Base-by-base conservation (phyloP, 64 coral and sea anemone genomes). In the Stichodactyla mertensii region DNA sequence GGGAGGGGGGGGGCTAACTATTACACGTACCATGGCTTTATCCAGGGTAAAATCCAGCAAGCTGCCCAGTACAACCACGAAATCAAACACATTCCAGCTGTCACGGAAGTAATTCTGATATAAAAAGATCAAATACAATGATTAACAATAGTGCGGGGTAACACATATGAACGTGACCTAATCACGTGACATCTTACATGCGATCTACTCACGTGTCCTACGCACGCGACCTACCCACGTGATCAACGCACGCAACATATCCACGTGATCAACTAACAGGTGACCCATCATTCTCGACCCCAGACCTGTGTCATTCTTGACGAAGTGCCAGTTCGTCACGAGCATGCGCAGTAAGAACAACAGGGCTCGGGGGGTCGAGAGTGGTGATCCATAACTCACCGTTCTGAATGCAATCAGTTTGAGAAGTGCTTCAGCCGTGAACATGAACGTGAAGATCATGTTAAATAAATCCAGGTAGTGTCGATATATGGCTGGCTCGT, bases 71-170 rank as follows among this genome's bases (percentile, higher is more conserved):
- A 99, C 93, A 10, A 99, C 93, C 16, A 99, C 84, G 78, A 99
- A 99, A 52, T 99, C 97, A 88, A 99, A 99, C 18, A 99, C 71
- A 55, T 99, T 99, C 97, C 97, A 99, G 20, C 71, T 87, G 70
- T 99, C 97, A n/a, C 90, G 90, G 77, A 99, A 99, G 91, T 99
- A 99, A 51, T 94, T 99, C 97, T 99, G 61, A 74, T 80, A 60
- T 14, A 51, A 88, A 77, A 79, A 52, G 6, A 71, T 20, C 4
- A 23, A 16, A 10, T 61, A 64, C 56, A n/a, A n/a, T 64, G 5
- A 16, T 64, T 19, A 66, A 23, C 6, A 18, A 10, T 6, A 16
- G 15, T 16, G 9, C 15, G 57, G 15, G 15, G 1, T 59, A 59
- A 12, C 9, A 59, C 57, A 6, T 16, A 61, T 61, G 59, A 61